Percentiles rank a stretch among this genome's conserved stretches.
phyloP scores from a whole-genome alignment of 2,797 vertebrate species.

The Danio kyathit region DNA sequence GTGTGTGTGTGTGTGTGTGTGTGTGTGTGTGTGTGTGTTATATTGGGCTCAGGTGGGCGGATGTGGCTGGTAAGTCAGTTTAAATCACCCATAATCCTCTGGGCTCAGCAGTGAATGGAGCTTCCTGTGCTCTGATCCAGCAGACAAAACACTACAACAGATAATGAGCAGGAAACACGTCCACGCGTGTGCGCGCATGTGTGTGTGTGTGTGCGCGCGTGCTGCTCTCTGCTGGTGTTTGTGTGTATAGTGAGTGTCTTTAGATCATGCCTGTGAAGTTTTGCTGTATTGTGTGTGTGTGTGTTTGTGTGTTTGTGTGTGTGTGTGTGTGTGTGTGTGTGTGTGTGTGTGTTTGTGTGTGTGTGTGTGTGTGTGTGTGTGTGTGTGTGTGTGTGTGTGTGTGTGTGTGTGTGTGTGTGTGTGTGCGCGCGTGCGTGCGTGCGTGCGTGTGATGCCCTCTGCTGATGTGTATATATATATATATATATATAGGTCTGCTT shows the following conservation, averaged over 20 bases:
- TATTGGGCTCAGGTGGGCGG: slow-evolving; percentile 45
- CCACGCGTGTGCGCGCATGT: background rate
- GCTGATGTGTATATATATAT: too few species aligned
- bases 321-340: too few species aligned
- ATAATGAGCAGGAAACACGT: background rate
- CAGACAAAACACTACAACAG: slow-evolving; percentile 3
- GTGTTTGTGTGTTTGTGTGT: too few species aligned
- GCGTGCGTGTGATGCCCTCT: too few species aligned
- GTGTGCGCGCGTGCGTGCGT: background rate
- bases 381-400: too few species aligned
- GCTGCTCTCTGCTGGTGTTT: too few species aligned
- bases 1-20: slow-evolving; percentile 39
- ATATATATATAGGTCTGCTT: too few species aligned
- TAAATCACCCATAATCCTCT: slow-evolving; percentile 74
- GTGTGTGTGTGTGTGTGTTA: slow-evolving; percentile 11
- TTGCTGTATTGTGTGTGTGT: too few species aligned
- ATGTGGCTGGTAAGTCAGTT: slow-evolving; percentile 70
- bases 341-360: too few species aligned
- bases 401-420: background rate
- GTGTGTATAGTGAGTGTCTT: too few species aligned
- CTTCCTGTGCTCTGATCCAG: slow-evolving; percentile 69
- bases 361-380: too few species aligned
- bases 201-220: background rate
- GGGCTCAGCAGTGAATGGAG: slow-evolving; percentile 71
- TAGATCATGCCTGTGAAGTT: too few species aligned